Evolutionary conservation across 2,113 vertebrate genomes (phyloP), one percentile per base, ranked within the genome.

Genomic region (Phoenicopterus ruber): DNA sequence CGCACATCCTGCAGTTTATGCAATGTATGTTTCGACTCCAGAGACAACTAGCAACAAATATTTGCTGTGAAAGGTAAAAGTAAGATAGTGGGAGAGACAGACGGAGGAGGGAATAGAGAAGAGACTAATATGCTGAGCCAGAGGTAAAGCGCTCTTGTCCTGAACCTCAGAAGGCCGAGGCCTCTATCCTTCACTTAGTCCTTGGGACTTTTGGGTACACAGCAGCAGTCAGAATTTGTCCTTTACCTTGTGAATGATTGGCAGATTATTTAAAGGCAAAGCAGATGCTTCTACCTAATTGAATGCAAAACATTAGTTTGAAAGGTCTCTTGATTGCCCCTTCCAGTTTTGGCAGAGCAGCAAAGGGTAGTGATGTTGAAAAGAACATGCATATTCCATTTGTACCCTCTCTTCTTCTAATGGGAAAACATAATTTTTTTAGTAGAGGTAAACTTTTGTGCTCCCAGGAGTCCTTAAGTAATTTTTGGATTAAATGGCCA

Each of bases 401-500:
- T 96, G 58, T 94, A 73, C 32, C 20, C 38, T 66, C 69, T 86
- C 73, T 96, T 94, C 85, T 82, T 86, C 67, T 94, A 96, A 81
- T 81, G 57, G 94, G 36, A 94, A 81, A 92, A 89, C 93, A 91
- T 79, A 87, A 96, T 95, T 72, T 95, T 97, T 95, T 93, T 67
- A 93, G 96, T 93, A 89, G 92, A 96, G 63, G 72, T 86, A 94
- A 96, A 54, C 46, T 90, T 85, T 87, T 38, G 58, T 72, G 32
- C 31, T 95, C 94, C 91, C 4, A 0, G 65, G 93, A 91, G 94
- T 82, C 90, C 97, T 98, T 98, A 98, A 97, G 97, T 95, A 97
- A 98, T 98, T 98, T 98, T 98, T 97, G 67, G 81, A 96, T 98
- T 95, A 96, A 96, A 96, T 71, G 66, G 65, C 66, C 66, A 7